Base-by-base conservation (phyloP, 1,140 invertebrate genomes). In the Dendrolimus kikuchii region DNA sequence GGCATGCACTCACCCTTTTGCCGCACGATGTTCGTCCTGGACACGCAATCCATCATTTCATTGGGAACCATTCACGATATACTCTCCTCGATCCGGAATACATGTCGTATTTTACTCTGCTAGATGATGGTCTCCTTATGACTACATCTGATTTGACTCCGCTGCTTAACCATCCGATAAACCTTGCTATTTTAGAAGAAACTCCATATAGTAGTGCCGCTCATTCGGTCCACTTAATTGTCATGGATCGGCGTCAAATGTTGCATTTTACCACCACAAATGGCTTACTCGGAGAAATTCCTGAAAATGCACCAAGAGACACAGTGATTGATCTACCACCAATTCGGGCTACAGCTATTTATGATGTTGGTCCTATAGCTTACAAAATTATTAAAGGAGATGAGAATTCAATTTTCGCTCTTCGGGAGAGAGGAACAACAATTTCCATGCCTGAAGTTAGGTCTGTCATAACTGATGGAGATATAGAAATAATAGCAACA, bases 81-180 rank as follows among this genome's bases (percentile, higher is more conserved):
- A 90, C 89, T 10, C 84, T 95, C 7, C 75, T 95, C 61, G 93
- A 95, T 60, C 94, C 91, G 23, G 93, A 92, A 46, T 95, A 91
- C 76, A 93, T 93, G 7, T 90, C 93, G 49, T 96, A 92, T 73
- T 97, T 97, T 75, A 93, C 95, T 1, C 91, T 97, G 39, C 89
- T 97, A n/a, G 91, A 93, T 49, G 93, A 96, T 79, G 96, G 95
- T 36, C 90, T 96, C 45, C 91, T 97, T 6, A 97, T 97, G 95
- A 96, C 95, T 9, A 96, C 95, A 3, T 91, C 93, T 4, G 94
- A 96, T 64, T 87, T 96, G 5, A 90, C 91, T 36, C 93, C 94
- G 5, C 78, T 97, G n/a, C 90, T 95, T 38, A 92, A 95, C 72
- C 89, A 91, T 45, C 93, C 94, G 0, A 90, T 97, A 5, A 92